Evolutionary conservation across 2,113 vertebrate genomes (phyloP), one percentile per base, ranked within the genome.

Genomic region (Istiophorus platypterus): DNA sequence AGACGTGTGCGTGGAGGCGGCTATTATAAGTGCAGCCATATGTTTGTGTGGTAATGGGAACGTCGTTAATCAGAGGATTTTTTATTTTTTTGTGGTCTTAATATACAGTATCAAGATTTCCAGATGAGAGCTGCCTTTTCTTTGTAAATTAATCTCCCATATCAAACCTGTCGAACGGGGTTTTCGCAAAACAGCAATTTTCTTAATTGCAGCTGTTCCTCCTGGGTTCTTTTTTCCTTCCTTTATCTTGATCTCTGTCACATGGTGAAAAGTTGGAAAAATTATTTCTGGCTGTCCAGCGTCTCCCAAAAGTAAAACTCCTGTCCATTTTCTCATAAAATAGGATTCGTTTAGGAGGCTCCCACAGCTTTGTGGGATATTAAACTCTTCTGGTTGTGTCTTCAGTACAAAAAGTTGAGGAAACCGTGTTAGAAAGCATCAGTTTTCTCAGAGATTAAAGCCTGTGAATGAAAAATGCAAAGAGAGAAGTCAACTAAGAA

Each of bases 11-110:
- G 56, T 41, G 29, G 72, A 63, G 57, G 41, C 24, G 64, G 22
- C 22, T 77, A 69, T 58, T 12, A 15, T 51, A 65, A 34, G 41
- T 24, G 42, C 59, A 37, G 59, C 72, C 75, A 12, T 37, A 49
- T 78, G 63, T 73, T 68, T 57, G 17, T 26, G 54, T 27, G 13
- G 3, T 11, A 14, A 26, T 10, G 17, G 47, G 8, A 51, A 51
- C 24, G 2, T 12, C 22, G 15, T 41, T 37, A 12, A 77, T 10
- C 4, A 17, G 29, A 51, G 20, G 11, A 45, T 62, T 22, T 47
- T 52, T 52, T 62, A 26, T 47, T 52, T 52, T 41, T n/a, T 1
- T 18, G n/a, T 34, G 3, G 52, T 62, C 7, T 27, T 18, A n/a
- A 42, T 52, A 41, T 22, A 15, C 20, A 41, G 34, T 13, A 34